Base-by-base conservation (phyloP, 1,140 invertebrate genomes). In the Caenorhabditis inopinata region DNA sequence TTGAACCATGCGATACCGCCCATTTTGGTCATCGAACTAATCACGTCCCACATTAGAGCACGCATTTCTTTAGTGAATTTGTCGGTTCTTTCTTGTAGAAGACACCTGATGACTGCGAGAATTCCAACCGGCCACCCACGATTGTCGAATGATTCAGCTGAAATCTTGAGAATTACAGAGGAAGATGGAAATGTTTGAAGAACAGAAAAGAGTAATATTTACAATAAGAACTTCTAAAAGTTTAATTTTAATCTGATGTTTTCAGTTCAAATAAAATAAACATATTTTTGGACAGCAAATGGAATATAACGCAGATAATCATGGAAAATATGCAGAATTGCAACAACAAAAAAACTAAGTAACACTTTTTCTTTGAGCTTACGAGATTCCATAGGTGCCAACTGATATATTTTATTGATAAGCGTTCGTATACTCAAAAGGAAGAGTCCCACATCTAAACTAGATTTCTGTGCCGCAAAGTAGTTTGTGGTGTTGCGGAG, bases 1-100 rank as follows among this genome's bases (percentile, higher is more conserved):
- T 68, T 68, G 32, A 68, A 68, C 58, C 58, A 68, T n/a, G 11
- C 32, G n/a, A 68, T 68, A 2, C 58, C 58, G 11, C 32, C 58
- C 23, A 68, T 9, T 42, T 25, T n/a, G 1, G 58, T 68, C 58
- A 68, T 68, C 29, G 32, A 68, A 18, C 32, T 42, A 18, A 68
- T 35, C 58, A 68, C 58, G 2, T 68, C 58, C 58, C 58, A 68
- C n/a, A 68, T n/a, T 21, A 68, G 16, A 11, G 12, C 7, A 9
- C 58, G 58, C 7, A 68, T 11, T 7, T 68, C 58, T 21, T 38
- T 38, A 3, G 58, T 38, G 58, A 68, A 68, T 21, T 42, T 38
- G 12, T 68, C 25, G 2, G 3, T 2, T 38, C 32, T 4, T 21
- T 68, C 58, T 21, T 68, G 58, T 1, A 68, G 58, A 18, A 68